Evolutionary conservation across 2,888 invertebrate genomes (phyloP).

Genomic region (Drosophila nigricruria): DNA sequence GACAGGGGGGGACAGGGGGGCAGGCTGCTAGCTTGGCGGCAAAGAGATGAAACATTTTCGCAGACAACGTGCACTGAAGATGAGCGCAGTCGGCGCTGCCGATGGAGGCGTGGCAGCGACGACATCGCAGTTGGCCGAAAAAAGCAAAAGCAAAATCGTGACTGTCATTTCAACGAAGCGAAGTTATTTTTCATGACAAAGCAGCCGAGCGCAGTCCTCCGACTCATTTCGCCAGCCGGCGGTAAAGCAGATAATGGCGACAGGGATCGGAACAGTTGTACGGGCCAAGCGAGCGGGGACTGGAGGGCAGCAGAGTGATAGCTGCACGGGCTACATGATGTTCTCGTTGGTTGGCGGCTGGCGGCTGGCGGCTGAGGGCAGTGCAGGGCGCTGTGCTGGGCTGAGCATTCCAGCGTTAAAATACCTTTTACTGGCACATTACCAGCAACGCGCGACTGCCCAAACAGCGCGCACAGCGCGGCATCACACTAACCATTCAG

Average conservation of each 20-base stretch:
- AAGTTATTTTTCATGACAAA: slow-evolving; percentile 79
- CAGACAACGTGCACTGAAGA: slow-evolving; percentile 52
- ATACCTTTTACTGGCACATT: slow-evolving; percentile 81
- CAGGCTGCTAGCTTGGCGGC: slow-evolving; percentile 4
- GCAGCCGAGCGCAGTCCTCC: slow-evolving; percentile 57
- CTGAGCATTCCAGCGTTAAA: slow-evolving; percentile 73
- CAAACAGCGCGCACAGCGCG: slow-evolving; percentile 12
- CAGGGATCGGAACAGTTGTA: slow-evolving; percentile 39
- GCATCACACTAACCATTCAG: not conserved
- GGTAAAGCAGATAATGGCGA: slow-evolving; percentile 63
- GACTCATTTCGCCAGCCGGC: slow-evolving; percentile 59
- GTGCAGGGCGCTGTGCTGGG: slow-evolving; percentile 24
- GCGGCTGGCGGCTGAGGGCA: too few species aligned
- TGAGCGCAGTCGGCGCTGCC: slow-evolving; percentile 29
- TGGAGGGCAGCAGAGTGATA: slow-evolving; percentile 20
- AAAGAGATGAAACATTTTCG: slow-evolving; percentile 25
- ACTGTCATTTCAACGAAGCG: slow-evolving; percentile 79
- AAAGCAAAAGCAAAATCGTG: slow-evolving; percentile 75
- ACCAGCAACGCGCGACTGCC: slow-evolving; percentile 55
- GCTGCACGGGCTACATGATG: slow-evolving; percentile 37
- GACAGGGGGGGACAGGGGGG: slow-evolving; percentile 23
- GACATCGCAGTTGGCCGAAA: slow-evolving; percentile 55
- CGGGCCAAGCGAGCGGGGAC: not conserved
- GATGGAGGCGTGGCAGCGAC: slow-evolving; percentile 39
- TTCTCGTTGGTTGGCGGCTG: slow-evolving; percentile 7